Percentiles rank a stretch among this genome's conserved stretches.
phyloP scores from a whole-genome alignment of 1,140 invertebrate species.

The Heliconius melpomene region DNA sequence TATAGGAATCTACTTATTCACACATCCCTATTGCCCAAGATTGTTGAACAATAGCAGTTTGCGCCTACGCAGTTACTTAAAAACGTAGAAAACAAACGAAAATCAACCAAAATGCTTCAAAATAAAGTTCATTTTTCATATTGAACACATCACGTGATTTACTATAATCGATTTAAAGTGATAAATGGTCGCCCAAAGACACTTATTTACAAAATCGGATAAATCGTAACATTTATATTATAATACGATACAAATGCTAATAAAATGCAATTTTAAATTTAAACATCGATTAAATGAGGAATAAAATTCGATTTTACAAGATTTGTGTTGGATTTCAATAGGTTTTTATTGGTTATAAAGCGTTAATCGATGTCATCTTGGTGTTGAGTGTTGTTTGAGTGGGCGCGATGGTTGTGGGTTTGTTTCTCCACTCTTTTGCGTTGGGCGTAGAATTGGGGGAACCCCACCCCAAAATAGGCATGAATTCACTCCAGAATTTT shows the following conservation, averaged over 20 bases:
- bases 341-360: conserved; percentile 1
- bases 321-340: conserved; percentile 9
- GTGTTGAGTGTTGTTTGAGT: not conserved
- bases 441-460: too few species aligned
- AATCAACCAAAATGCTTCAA: not conserved
- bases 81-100: conserved; percentile 4
- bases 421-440: not conserved
- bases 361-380: not conserved
- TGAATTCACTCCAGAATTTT: too few species aligned
- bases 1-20: too few species aligned
- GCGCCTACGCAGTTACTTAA: conserved; percentile 31
- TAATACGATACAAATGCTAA: conserved; percentile 17
- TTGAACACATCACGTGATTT: conserved; percentile 21
- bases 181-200: conserved; percentile 35
- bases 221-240: conserved; percentile 33
- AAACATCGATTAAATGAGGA: conserved; percentile 13
- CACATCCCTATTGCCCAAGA: conserved; percentile 4
- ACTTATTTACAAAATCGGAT: conserved; percentile 31
- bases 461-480: too few species aligned
- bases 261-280: conserved; percentile 21
- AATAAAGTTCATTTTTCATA: conserved; percentile 21
- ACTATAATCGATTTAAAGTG: conserved; percentile 46
- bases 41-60: conserved; percentile 27
- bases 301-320: conserved; percentile 11
- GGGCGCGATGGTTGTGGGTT: not conserved